phyloP scores from a whole-genome alignment of 2,113 vertebrate genomes.

The Anthoscopus minutus region DNA sequence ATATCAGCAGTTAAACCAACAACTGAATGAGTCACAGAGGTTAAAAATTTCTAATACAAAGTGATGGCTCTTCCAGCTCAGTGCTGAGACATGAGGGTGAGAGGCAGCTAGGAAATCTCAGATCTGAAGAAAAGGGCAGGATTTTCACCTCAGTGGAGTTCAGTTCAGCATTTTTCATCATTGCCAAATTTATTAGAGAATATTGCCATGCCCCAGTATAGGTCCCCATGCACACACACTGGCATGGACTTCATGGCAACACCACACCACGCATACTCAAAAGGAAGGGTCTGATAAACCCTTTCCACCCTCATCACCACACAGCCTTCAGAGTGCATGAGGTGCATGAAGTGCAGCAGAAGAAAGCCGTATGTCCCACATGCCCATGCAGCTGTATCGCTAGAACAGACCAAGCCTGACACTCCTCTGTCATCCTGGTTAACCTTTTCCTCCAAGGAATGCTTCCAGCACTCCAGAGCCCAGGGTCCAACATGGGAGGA shows the following conservation, averaged over 20 bases:
- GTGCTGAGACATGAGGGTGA: rapidly evolving
- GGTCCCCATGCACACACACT: background rate
- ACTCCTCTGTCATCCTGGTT: background rate
- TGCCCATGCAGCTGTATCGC: rapidly evolving
- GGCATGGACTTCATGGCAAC: background rate
- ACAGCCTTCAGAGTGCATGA: background rate
- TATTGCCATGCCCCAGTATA: background rate
- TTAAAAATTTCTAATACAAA: background rate
- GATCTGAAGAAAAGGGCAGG: background rate
- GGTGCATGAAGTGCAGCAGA: background rate
- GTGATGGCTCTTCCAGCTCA: background rate
- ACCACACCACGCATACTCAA: background rate
- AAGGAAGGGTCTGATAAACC: background rate
- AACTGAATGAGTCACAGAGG: background rate
- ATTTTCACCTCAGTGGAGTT: background rate
- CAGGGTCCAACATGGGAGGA: background rate
- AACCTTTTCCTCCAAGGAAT: background rate
- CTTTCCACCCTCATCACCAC: background rate
- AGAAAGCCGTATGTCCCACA: rapidly evolving
- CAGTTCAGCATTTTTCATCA: background rate
- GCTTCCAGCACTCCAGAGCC: background rate
- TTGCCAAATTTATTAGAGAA: background rate
- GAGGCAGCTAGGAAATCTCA: background rate
- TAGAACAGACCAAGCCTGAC: background rate
- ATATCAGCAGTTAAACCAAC: background rate